A percentile compares a stretch with the other conserved stretches of the same genome.
Evolutionary conservation across 2,113 vertebrate genomes (phyloP).

Genomic region (Jacana jacana): DNA sequence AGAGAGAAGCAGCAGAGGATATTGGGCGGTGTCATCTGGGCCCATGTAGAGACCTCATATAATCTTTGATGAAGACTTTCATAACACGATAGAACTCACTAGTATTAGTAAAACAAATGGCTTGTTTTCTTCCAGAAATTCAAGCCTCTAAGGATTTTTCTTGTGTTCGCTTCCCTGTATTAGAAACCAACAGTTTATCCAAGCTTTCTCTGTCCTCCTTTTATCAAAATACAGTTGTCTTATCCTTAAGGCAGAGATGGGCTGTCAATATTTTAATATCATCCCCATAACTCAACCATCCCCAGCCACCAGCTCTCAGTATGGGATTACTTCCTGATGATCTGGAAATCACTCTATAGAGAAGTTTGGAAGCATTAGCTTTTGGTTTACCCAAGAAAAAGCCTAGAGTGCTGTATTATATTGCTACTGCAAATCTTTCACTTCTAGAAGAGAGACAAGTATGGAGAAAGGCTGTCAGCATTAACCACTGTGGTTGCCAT

Average conservation of each 20-base stretch:
- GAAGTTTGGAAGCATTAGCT: neutral
- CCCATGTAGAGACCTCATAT: neutral
- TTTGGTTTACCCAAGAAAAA: neutral
- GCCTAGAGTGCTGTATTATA: neutral
- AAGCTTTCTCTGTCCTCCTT: neutral
- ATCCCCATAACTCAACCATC: neutral
- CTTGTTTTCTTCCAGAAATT: neutral
- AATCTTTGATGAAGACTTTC: neutral
- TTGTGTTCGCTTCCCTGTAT: neutral
- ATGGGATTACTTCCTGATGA: neutral
- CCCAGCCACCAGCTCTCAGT: neutral
- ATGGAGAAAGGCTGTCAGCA: neutral
- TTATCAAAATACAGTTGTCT: neutral
- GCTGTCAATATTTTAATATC: neutral
- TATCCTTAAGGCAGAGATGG: neutral
- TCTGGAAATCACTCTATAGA: neutral
- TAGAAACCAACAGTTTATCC: neutral
- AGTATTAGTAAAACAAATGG: neutral
- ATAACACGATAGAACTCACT: neutral
- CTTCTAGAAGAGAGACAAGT: neutral
- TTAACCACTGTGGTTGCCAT: neutral
- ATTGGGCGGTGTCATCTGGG: neutral
- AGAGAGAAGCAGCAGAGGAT: neutral
- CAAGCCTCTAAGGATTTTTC: neutral
- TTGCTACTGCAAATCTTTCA: neutral